These are phyloP conservation scores for Phasianus colchicus DNA, from an alignment of 2,113 vertebrate genomes.

Conservation along the genomic window DNA sequence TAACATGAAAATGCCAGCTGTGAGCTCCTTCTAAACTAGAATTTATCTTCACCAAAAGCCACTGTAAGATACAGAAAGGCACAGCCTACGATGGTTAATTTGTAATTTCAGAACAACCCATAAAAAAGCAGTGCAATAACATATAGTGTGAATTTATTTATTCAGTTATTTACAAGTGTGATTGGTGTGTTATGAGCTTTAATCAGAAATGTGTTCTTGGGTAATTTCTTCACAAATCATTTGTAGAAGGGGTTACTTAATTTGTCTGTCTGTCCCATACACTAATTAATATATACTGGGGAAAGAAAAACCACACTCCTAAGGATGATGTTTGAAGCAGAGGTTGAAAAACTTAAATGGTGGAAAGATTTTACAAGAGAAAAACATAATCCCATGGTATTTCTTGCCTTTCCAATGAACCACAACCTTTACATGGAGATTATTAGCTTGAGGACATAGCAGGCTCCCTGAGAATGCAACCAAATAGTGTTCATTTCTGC, in stretches of 20 bases:
- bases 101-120: background rate
- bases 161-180: background rate
- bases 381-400: background rate
- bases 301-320: background rate
- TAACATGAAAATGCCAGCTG: background rate
- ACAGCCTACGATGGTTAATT: background rate
- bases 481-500: background rate
- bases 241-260: background rate
- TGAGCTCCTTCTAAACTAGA: background rate
- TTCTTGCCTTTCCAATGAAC: background rate
- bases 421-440: background rate
- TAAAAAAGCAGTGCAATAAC: background rate
- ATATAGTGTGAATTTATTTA: background rate
- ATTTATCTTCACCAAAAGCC: background rate
- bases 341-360: background rate
- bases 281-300: background rate
- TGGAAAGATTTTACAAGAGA: background rate
- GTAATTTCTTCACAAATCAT: background rate
- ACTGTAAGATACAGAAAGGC: background rate
- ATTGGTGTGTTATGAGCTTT: background rate
- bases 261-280: background rate
- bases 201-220: background rate
- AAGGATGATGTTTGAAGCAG: background rate
- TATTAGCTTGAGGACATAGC: background rate
- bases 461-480: background rate